These are phyloP conservation scores for Gymnorhina tibicen DNA, from an alignment of 2,113 vertebrate genomes.

Conservation along the genomic window DNA sequence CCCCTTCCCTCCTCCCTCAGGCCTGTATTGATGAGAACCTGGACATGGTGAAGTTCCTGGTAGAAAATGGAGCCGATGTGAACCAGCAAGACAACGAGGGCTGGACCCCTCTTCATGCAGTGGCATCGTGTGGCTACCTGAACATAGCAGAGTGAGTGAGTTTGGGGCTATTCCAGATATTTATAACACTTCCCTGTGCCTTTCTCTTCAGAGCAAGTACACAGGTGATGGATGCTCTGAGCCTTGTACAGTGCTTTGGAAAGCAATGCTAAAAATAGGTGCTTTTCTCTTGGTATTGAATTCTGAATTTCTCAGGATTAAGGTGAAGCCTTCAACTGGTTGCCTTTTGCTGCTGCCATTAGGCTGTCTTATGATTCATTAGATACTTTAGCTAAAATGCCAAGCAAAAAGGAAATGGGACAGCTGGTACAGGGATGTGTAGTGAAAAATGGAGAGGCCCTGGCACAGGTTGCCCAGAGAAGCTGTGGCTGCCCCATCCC, in stretches of 20 bases:
- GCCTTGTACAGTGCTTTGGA: fast-evolving
- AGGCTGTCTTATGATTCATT: not conserved
- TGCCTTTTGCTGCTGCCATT: not conserved
- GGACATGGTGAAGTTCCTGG: slow-evolving; percentile 90
- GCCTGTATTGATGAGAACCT: slow-evolving; percentile 94
- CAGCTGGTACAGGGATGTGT: not conserved
- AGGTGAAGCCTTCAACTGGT: not conserved
- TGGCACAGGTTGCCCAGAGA: not conserved
- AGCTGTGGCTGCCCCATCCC: not conserved
- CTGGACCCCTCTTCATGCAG: slow-evolving; percentile 94
- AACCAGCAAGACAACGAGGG: slow-evolving; percentile 95
- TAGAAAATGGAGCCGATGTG: slow-evolving; percentile 82
- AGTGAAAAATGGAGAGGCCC: not conserved
- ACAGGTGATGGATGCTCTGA: not conserved
- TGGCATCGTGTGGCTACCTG: slow-evolving; percentile 88
- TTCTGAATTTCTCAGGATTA: not conserved
- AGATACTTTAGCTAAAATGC: not conserved
- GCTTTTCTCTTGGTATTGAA: not conserved
- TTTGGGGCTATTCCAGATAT: slow-evolving; percentile 23
- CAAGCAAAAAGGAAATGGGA: not conserved
- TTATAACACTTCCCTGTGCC: not conserved
- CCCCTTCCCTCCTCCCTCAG: slow-evolving; percentile 52
- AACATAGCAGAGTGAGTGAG: slow-evolving; percentile 94
- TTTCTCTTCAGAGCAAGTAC: not conserved
- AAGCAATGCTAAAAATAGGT: not conserved